phyloP scores from a whole-genome alignment of 2,113 vertebrate genomes.

The Trichomycterus rosablanca region DNA sequence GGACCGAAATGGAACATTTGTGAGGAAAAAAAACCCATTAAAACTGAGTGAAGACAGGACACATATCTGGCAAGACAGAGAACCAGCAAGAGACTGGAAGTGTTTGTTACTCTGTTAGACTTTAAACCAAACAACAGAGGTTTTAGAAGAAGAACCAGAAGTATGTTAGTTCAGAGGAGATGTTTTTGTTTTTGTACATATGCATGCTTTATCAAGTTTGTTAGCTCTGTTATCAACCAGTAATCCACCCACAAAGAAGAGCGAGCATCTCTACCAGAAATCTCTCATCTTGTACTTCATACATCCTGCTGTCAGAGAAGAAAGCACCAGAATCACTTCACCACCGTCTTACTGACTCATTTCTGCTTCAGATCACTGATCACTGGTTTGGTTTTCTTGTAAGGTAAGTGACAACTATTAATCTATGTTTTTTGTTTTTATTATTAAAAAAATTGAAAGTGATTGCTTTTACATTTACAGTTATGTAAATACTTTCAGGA shows the following conservation, averaged over 20 bases:
- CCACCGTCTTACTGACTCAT: neutral
- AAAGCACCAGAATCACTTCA: neutral
- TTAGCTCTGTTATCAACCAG: neutral
- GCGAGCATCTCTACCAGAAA: neutral
- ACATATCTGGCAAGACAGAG: neutral
- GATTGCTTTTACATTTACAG: no score
- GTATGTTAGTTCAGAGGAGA: slow-evolving; percentile 1
- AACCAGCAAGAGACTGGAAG: neutral
- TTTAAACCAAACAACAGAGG: slow-evolving; percentile 6
- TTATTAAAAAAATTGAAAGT: no score
- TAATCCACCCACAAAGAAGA: slow-evolving; percentile 15
- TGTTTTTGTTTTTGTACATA: neutral
- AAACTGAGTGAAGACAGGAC: neutral
- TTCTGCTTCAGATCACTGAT: neutral
- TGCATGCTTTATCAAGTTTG: neutral
- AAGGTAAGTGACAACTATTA: slow-evolving; percentile 11
- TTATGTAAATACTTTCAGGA: no score
- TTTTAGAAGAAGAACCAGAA: slow-evolving; percentile 15
- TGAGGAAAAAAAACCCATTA: neutral
- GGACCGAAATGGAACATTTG: neutral
- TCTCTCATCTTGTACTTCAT: neutral
- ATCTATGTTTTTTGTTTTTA: neutral
- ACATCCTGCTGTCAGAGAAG: neutral
- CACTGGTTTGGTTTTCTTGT: neutral
- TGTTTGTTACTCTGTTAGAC: no score